phyloP scores from a whole-genome alignment of 2,113 vertebrate species.

The Prinia subflava region DNA sequence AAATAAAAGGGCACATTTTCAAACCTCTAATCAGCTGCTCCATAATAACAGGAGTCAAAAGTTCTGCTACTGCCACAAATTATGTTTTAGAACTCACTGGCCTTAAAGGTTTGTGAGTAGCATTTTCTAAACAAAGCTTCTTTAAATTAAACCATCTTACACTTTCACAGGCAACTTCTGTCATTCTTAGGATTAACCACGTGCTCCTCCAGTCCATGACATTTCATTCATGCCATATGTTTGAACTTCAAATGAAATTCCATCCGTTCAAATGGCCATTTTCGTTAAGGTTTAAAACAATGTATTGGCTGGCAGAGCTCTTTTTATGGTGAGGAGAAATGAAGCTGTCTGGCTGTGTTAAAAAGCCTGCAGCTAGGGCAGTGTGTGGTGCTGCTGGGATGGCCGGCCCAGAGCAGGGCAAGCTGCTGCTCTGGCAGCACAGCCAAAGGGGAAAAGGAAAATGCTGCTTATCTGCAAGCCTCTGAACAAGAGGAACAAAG shows the following conservation, averaged over 20 bases:
- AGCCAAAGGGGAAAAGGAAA: not conserved
- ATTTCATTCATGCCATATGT: not conserved
- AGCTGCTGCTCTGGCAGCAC: not conserved
- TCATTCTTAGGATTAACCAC: not conserved
- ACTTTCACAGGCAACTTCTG: not conserved
- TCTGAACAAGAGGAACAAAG: not conserved
- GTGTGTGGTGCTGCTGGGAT: not conserved
- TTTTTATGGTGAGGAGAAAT: not conserved
- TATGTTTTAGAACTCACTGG: not conserved
- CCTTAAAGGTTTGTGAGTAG: not conserved
- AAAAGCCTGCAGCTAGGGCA: fast-evolving
- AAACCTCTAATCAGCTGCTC: not conserved
- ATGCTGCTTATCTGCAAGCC: not conserved
- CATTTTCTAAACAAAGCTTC: not conserved
- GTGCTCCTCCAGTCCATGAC: not conserved
- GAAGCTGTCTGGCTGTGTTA: not conserved
- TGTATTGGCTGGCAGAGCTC: not conserved
- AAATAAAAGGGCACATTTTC: not conserved
- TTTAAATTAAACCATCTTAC: not conserved
- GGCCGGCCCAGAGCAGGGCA: not conserved
- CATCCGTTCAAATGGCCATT: not conserved
- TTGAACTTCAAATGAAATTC: not conserved
- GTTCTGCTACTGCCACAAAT: not conserved
- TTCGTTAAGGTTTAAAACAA: not conserved
- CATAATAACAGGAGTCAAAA: not conserved